Conservation (phyloP, 2,113 vertebrate genomes). For the Crocuta crocuta region DNA sequence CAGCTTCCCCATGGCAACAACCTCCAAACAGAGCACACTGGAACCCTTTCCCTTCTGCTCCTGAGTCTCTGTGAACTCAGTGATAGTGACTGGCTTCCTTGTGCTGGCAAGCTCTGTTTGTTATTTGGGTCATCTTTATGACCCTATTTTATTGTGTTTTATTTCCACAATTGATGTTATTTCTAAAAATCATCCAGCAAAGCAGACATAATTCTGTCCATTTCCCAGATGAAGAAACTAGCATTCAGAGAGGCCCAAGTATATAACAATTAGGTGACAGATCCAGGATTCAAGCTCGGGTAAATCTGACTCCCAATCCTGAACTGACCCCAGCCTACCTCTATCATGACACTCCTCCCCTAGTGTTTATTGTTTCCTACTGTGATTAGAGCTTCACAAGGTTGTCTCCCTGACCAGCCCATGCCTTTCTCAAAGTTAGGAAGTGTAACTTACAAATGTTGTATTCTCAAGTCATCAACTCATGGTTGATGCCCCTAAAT, state of each 20-base stretch:
- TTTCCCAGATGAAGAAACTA: neutral
- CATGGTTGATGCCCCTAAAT: fast-evolving
- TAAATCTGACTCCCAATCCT: neutral
- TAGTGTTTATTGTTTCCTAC: neutral
- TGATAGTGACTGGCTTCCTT: neutral
- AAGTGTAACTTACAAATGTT: neutral
- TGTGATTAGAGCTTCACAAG: fast-evolving
- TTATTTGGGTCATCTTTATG: neutral
- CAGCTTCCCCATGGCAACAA: neutral
- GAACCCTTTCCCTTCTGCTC: neutral
- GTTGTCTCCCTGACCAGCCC: no score
- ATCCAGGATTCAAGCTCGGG: neutral
- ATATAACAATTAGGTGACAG: neutral
- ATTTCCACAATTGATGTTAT: neutral
- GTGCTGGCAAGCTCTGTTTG: neutral
- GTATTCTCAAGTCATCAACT: neutral
- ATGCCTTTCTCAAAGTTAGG: neutral
- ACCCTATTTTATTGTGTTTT: neutral
- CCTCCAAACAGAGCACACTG: neutral
- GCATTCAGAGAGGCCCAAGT: neutral
- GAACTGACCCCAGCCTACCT: no score
- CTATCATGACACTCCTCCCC: fast-evolving
- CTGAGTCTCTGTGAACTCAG: neutral
- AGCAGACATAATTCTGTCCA: neutral
- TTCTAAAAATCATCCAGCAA: neutral